These are phyloP conservation scores for Dynastes tityus DNA, from an alignment of 2,888 invertebrate species.

Conservation along the genomic window DNA sequence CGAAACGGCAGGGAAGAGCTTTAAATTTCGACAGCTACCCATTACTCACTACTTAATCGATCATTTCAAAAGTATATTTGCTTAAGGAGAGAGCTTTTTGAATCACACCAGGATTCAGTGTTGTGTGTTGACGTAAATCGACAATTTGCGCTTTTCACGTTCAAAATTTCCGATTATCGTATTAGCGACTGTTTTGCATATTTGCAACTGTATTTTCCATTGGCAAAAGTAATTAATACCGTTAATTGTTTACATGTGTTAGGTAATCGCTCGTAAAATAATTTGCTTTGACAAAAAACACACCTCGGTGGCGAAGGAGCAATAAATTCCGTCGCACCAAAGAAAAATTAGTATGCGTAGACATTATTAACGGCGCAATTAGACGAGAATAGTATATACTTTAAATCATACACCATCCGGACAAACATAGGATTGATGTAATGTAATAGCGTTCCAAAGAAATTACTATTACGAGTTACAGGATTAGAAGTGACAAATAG, in stretches of 20 bases:
- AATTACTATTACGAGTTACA: neutral
- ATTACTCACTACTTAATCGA: neutral
- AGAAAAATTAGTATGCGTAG: constrained; percentile 4
- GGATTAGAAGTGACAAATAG: neutral
- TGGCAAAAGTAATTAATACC: neutral
- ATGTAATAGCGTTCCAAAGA: constrained; percentile 19
- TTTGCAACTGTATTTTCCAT: constrained; percentile 19
- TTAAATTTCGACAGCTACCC: no score
- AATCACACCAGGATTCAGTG: constrained; percentile 18
- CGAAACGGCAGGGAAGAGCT: no score
- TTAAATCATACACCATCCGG: constrained; percentile 2
- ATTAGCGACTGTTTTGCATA: constrained; percentile 20
- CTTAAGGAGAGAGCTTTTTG: neutral
- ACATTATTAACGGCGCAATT: constrained; percentile 11
- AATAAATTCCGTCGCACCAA: constrained; percentile 20
- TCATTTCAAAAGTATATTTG: neutral
- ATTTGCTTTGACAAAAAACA: constrained; percentile 1
- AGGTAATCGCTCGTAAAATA: constrained; percentile 1
- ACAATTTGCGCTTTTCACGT: constrained; percentile 9
- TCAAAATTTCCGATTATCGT: constrained; percentile 23
- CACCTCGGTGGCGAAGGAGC: neutral
- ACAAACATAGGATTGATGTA: constrained; percentile 25
- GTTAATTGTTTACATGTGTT: constrained; percentile 7
- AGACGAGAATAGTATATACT: neutral
- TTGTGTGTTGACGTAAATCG: constrained; percentile 19